Evolutionary conservation across 1,140 invertebrate species (phyloP), one percentile per base, ranked within the genome.

Genomic region (Leptonema lineaticorne): DNA sequence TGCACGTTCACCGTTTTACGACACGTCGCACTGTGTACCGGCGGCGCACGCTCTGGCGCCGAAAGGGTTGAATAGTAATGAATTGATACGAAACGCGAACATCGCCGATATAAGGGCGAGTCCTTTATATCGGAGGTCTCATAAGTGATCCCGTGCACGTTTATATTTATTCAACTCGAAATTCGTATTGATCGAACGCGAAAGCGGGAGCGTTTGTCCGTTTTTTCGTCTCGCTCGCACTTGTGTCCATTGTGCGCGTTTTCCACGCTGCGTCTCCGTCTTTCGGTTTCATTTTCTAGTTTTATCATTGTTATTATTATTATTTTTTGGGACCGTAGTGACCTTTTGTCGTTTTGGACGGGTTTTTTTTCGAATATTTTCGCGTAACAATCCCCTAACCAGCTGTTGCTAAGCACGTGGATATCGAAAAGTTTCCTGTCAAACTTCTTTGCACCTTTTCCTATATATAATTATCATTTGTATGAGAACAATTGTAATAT

Each of bases 401-500:
- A 70, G 69, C 69, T 70, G 69, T 70, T 70, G 69, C 69, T 59
- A 70, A 63, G 64, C 69, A 70, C 69, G 69, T 70, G 69, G 46
- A 8, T 11, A 48, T 48, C 4, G 48, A 59, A n/a, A 24, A 30
- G 7, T 59, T 29, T n/a, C 28, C 28, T 59, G 57, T 53, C 57
- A 37, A 59, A 37, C 48, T 53, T n/a, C n/a, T n/a, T 53, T 53
- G 2, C 4, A 20, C 24, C 22, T 4, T 26, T 2, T 53, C 9
- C 3, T 2, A 4, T 26, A 20, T 53, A 9, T 53, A 11, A 3
- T 11, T 6, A n/a, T n/a, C n/a, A 6, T 53, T 53, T 9, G 3
- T 9, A 6, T 48, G 45, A 6, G 6, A 53, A 26, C 2, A 9
- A 53, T 53, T 20, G 18, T n/a, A n/a, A 16, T 16, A 16, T 48